A percentile compares a stretch with the other conserved stretches of the same genome.
Conservation (phyloP, 2,797 vertebrate genomes). For the Muscicapa comitata region DNA sequence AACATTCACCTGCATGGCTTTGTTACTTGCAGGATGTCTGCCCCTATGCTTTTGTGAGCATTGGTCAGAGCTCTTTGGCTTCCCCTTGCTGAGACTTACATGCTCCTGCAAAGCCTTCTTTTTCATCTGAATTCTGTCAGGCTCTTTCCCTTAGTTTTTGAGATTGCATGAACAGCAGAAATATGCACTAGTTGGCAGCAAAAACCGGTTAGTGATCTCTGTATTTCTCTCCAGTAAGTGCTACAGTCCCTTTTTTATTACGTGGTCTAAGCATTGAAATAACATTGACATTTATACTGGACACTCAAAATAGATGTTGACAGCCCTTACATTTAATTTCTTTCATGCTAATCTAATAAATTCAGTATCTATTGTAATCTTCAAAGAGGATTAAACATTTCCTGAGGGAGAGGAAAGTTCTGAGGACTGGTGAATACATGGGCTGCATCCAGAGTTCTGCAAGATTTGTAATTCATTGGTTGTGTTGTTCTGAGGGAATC, state of each 20-base stretch:
- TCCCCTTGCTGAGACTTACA: background rate
- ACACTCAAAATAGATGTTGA: background rate
- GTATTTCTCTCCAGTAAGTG: background rate
- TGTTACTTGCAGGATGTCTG: background rate
- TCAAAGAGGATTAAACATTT: conserved; percentile 24
- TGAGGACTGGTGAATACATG: fast-evolving
- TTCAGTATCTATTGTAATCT: background rate
- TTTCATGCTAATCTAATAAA: conserved; percentile 24
- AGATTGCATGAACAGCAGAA: background rate
- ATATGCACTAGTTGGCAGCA: background rate
- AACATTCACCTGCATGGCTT: background rate
- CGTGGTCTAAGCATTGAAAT: background rate
- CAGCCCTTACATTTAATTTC: background rate
- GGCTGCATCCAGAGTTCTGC: background rate
- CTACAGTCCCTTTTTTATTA: background rate
- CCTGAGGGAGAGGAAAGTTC: background rate
- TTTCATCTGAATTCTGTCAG: background rate
- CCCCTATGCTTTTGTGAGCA: background rate
- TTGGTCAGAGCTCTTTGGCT: background rate
- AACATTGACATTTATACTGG: background rate
- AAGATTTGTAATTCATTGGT: background rate
- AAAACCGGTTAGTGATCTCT: background rate
- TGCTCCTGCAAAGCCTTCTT: background rate
- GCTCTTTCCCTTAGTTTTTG: background rate
- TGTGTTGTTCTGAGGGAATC: background rate